Base-by-base conservation (phyloP, 35 echinoderm and acorn worm genomes). In the Diadema setosum region DNA sequence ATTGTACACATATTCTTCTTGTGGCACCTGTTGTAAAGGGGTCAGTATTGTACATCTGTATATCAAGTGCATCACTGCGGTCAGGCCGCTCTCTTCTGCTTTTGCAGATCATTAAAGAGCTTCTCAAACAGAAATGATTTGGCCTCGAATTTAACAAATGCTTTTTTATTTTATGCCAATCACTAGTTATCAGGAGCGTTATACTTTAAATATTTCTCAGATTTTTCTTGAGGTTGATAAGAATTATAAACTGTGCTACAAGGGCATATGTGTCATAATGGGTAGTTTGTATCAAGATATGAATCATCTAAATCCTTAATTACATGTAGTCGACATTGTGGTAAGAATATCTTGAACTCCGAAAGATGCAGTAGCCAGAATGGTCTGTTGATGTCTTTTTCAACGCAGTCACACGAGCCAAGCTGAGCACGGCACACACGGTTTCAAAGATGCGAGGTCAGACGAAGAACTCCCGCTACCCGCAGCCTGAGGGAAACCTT, bases 371-470 rank as follows among this genome's bases (percentile, higher is more conserved):
- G 9, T 52, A 11, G 9, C 9, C 48, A 9, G 9, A 11, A 52
- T 11, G n/a, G 9, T 81, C 5, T 1, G 21, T 84, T 14, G 39
- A 20, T 30, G 63, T 44, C 75, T 27, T 43, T 59, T 7, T 4
- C 33, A 67, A 43, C 6, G 37, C 83, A 95, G 93, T 85, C 17
- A 86, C 89, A 33, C 82, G 93, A 86, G 85, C 85, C 40, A 95
- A 95, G 50, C 34, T 90, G 70, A 80, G 73, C 31, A 86, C 81
- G 14, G 46, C 87, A 1, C 78, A 69, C 31, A 92, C 96, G 65
- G 46, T 94, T 31, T 90, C 76, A 36, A 97, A 97, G 88, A 84
- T 97, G 78, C 64, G 95, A 33, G 95, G 95, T 33, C 91, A 97
- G 57, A 49, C 86, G 6, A 61, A 90, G 45, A 83, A 70, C 39